Evolutionary conservation across 2,888 invertebrate genomes (phyloP), one percentile per base, ranked within the genome.

Genomic region (Dasypogon diadema): DNA sequence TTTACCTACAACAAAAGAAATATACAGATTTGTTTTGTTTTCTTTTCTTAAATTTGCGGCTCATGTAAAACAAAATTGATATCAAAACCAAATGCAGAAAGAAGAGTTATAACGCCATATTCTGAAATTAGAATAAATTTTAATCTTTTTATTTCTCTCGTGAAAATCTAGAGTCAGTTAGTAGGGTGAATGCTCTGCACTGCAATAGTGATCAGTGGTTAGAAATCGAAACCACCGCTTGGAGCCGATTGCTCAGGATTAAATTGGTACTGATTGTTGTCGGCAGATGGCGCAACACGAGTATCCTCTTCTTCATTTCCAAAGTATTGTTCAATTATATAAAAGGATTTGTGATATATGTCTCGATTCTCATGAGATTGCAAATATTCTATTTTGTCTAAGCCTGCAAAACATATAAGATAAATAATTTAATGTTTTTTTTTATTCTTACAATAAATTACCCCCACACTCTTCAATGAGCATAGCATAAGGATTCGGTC

Each of bases 321-420:
- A 85, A 98, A 99, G 88, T 93, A 98, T 83, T 93, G 93, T 86
- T 98, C 98, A 82, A 99, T 98, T 81, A 99, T 97, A 85, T 97
- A 95, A 85, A 96, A 98, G 68, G 98, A 95, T 87, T 98, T 98
- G 86, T 97, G 93, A 87, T 98, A 99, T 80, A 99, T 96, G 81
- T 98, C 98, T 86, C 95, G 91, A 84, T 98, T 98, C 85, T 97
- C 96, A 85, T 99, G 98, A 55, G 97, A 96, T 86, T 99, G 98
- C 70, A 99, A 89, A 87, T 95, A 98, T 87, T 99, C 98, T 80
- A 99, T 97, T 89, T 98, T 98, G 85, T 99, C 98, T 85, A 99
- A 89, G 83, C 98, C 96, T 96, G 83, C 10, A 70, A 10, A 18
- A 42, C n/a, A n/a, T n/a, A n/a, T n/a, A n/a, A n/a, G n/a, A n/a